phyloP scores from a whole-genome alignment of 2,888 invertebrate genomes.

The Kuschelorhynchus macadamiae region DNA sequence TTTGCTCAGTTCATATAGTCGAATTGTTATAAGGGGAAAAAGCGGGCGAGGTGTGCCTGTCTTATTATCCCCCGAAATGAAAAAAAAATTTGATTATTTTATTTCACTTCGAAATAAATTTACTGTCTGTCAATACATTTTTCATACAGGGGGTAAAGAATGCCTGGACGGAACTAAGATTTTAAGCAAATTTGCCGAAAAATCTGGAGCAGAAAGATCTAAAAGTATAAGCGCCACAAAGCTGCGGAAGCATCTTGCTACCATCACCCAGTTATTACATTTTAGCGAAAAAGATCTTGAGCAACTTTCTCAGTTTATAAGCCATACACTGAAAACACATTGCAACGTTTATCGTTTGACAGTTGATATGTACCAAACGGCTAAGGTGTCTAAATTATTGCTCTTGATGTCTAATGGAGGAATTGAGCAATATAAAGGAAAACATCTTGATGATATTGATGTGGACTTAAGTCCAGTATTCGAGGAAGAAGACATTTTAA shows the following conservation, averaged over 20 bases:
- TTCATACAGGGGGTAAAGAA: constrained; percentile 42
- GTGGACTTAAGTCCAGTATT: constrained; percentile 68
- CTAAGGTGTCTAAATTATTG: constrained; percentile 45
- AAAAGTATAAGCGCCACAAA: constrained; percentile 44
- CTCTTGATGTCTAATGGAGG: constrained; percentile 38
- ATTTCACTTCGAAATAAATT: constrained; percentile 44
- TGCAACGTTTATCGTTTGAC: constrained; percentile 41
- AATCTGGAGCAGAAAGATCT: constrained; percentile 37
- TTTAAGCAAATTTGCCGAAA: constrained; percentile 47
- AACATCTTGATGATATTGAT: constrained; percentile 40
- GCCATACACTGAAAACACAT: constrained; percentile 48
- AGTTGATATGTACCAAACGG: constrained; percentile 49
- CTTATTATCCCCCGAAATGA: constrained; percentile 48
- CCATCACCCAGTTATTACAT: constrained; percentile 35
- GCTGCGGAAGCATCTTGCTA: constrained; percentile 51
- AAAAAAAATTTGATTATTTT: constrained; percentile 46
- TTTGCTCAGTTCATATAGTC: constrained; percentile 41
- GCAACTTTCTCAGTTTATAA: constrained; percentile 48
- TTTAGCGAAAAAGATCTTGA: constrained; percentile 47
- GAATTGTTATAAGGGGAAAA: constrained; percentile 50
- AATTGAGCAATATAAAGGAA: constrained; percentile 41
- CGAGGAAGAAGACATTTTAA: no score
- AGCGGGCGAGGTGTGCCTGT: constrained; percentile 47
- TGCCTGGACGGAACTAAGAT: constrained; percentile 51
- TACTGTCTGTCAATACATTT: constrained; percentile 34